Conservation (phyloP, 2,888 invertebrate genomes). For the Meta bourneti region DNA sequence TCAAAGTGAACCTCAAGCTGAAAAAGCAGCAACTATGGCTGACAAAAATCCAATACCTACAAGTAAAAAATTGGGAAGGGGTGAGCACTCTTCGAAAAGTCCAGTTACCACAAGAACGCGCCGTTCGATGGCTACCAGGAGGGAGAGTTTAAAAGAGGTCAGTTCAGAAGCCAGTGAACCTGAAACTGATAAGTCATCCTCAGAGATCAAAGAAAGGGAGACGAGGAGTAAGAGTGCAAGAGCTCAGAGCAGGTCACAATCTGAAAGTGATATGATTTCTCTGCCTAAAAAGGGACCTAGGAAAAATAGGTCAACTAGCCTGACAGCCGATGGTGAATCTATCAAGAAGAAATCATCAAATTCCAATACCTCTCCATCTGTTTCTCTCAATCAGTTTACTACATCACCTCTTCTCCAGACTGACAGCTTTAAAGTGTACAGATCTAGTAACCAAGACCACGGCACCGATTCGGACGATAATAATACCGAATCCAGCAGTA, state of each 20-base stretch:
- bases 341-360: slow-evolving; percentile 46
- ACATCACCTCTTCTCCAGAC: slow-evolving; percentile 75
- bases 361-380: slow-evolving; percentile 39
- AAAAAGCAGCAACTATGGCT: not conserved
- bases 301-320: slow-evolving; percentile 64
- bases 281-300: slow-evolving; percentile 69
- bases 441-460: slow-evolving; percentile 79
- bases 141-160: slow-evolving; percentile 59
- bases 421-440: slow-evolving; percentile 83
- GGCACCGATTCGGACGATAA: slow-evolving; percentile 75
- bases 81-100: slow-evolving; percentile 12
- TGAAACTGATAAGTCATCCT: slow-evolving; percentile 54
- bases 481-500: slow-evolving; percentile 57
- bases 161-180: slow-evolving; percentile 70
- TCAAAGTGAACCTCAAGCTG: slow-evolving; percentile 21
- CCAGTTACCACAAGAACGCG: slow-evolving; percentile 49
- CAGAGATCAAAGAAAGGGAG: slow-evolving; percentile 60
- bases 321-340: slow-evolving; percentile 57
- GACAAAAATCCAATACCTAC: slow-evolving; percentile 17
- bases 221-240: slow-evolving; percentile 71
- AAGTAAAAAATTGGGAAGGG: slow-evolving; percentile 16
- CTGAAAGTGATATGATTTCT: slow-evolving; percentile 71
- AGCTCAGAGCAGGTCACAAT: slow-evolving; percentile 73
- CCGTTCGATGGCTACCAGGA: slow-evolving; percentile 59
- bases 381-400: slow-evolving; percentile 61